phyloP scores from a whole-genome alignment of 2,113 vertebrate genomes.

The Girardinichthys multiradiatus region DNA sequence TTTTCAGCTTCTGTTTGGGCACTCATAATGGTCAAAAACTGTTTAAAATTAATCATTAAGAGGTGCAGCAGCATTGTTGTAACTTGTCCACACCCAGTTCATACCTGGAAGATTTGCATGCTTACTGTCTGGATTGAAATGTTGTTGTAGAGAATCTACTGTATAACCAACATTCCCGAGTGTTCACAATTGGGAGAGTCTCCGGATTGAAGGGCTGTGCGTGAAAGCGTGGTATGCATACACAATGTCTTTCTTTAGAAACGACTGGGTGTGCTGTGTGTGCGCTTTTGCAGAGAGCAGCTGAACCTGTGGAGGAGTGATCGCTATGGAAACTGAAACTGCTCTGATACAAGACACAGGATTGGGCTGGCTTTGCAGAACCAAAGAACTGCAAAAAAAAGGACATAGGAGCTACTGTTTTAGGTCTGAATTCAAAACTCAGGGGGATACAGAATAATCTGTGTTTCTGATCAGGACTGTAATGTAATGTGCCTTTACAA shows the following conservation, averaged over 20 bases:
- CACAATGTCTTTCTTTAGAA: slow-evolving; percentile 58
- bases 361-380: slow-evolving; percentile 6
- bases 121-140: slow-evolving; percentile 50
- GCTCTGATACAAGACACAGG: slow-evolving; percentile 27
- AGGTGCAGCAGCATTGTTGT: slow-evolving; percentile 6
- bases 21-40: slow-evolving; percentile 13
- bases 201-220: slow-evolving; percentile 39
- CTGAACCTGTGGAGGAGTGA: slow-evolving; percentile 42
- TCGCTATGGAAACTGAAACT: slow-evolving; percentile 58
- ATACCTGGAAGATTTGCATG: slow-evolving; percentile 24
- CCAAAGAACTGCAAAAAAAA: slow-evolving; percentile 8
- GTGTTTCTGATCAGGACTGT: slow-evolving; percentile 1
- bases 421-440: slow-evolving; percentile 2
- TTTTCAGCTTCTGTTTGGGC: slow-evolving; percentile 19
- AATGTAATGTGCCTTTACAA: slow-evolving; percentile 39
- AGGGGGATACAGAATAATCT: background rate
- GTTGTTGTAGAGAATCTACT: slow-evolving; percentile 41
- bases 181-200: slow-evolving; percentile 43
- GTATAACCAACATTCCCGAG: slow-evolving; percentile 51
- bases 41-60: slow-evolving; percentile 8
- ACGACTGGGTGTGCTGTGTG: slow-evolving; percentile 34
- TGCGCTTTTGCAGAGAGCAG: slow-evolving; percentile 31
- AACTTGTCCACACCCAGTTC: slow-evolving; percentile 38
- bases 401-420: slow-evolving; percentile 4
- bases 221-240: slow-evolving; percentile 51